Base-by-base conservation (phyloP, 2,888 invertebrate species). In the Tetrapedia diversipes region DNA sequence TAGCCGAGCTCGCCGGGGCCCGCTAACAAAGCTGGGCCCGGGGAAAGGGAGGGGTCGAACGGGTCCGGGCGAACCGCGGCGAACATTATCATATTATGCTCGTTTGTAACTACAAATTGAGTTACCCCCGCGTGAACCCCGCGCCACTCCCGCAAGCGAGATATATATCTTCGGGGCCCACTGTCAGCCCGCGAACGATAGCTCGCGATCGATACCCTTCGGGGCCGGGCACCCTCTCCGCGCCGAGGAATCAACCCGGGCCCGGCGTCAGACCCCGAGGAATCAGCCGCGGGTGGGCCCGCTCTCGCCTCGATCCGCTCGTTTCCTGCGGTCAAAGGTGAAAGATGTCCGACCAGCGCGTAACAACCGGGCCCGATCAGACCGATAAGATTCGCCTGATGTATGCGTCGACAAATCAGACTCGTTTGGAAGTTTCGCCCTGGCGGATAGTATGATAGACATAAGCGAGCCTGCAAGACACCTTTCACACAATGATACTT, bases 31-130 rank as follows among this genome's bases (percentile, higher is more conserved):
- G 86, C 81, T 29, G 68, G 64, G 70, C 59, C 19, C 16, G 39
- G 32, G 37, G 27, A 24, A 27, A 27, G 37, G 16, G 14, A 37
- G 24, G 27, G 53, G 63, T 41, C 2, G 74, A 57, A 16, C 61
- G n/a, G n/a, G n/a, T n/a, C n/a, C 64, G 51, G 69, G 73, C 47
- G 74, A 71, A 73, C n/a, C 73, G 65, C 80, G 72, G 74, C 70
- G 51, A 67, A 82, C 88, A 91, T 91, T 91, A 91, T 90, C 90
- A 91, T 90, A 91, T 90, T 90, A 90, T 87, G 82, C 90, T 90
- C 90, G 89, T 91, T 91, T 90, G 90, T 91, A 90, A 90, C 90
- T 89, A 89, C 90, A 91, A 90, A 91, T 91, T 91, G 90, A 90
- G 90, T 91, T 90, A 90, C 88, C 90, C 90, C 88, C 87, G 86